A percentile compares a stretch with the other conserved stretches of the same genome.
Conservation (phyloP, 2,888 invertebrate species). For the Chloroclystis v-ata region DNA sequence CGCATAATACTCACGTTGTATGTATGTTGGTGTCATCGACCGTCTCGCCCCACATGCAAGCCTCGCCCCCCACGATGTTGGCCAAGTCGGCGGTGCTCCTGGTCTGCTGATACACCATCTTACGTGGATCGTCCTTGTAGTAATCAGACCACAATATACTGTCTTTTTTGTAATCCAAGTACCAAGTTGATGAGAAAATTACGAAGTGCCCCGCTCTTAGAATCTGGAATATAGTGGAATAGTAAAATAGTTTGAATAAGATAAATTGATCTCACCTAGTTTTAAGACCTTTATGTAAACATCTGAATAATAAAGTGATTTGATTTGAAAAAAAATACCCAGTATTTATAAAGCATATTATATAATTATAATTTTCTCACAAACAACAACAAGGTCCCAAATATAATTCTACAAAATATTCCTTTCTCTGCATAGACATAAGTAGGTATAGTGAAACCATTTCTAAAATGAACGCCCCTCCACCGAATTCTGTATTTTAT, state of each 20-base stretch:
- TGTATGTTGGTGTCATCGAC: conserved; percentile 81
- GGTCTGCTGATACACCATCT: conserved; percentile 54
- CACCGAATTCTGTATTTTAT: too few species aligned
- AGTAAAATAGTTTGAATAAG: background rate
- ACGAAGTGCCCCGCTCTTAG: conserved; percentile 74
- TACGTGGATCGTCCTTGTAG: conserved; percentile 82
- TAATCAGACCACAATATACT: conserved; percentile 84
- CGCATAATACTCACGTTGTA: conserved; percentile 39
- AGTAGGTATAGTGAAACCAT: too few species aligned
- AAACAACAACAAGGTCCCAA: too few species aligned
- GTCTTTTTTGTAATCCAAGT: conserved; percentile 84
- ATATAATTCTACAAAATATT: too few species aligned
- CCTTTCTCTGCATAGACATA: too few species aligned
- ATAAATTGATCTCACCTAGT: too few species aligned
- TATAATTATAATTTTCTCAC: too few species aligned
- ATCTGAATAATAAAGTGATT: too few species aligned
- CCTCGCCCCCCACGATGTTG: conserved; percentile 90
- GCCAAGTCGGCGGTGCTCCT: conserved; percentile 65
- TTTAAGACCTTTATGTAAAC: too few species aligned
- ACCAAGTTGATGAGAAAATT: conserved; percentile 90
- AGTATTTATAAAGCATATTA: too few species aligned
- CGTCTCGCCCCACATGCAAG: conserved; percentile 93
- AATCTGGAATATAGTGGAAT: conserved; percentile 19
- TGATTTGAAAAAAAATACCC: too few species aligned
- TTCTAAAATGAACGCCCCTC: too few species aligned